Base-by-base conservation (phyloP, 2,888 invertebrate genomes). In the Nemotelus nigrinus region DNA sequence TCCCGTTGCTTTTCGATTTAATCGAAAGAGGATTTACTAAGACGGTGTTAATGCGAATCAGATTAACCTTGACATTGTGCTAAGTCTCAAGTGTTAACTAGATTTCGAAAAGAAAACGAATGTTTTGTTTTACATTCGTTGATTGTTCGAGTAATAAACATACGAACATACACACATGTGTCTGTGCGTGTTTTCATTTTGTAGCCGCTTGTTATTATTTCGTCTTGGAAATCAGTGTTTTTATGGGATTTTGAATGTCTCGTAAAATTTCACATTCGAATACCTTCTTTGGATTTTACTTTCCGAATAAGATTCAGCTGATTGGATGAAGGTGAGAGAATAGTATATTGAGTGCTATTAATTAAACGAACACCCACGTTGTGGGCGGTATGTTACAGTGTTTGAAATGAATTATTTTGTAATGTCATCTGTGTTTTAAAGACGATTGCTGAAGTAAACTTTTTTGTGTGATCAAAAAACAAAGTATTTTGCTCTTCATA, bases 31-130 rank as follows among this genome's bases (percentile, higher is more conserved):
- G 55, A 53, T 72, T 57, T 39, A n/a, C 25, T 45, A 43, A 57
- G 58, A 57, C 45, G 72, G 25, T 72, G 72, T 44, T 57, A 58
- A 57, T 47, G 72, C 45, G 57, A 58, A 60, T 72, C 58, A 58
- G 72, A 72, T 72, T 72, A 72, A 72, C 72, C 72, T 72, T 72
- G 72, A 72, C 72, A 72, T 60, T 72, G 72, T 58, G 45, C 72
- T 47, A 72, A 5, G 57, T 60, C 8, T 58, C n/a, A 48, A 41
- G 6, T 43, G 63, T 63, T 7, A 43, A 39, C 44, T 63, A 63
- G 53, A 68, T 3, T 47, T 68, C n/a, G 39, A n/a, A 68, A 68
- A 25, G 25, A 25, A 68, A 39, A 41, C 53, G 7, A 68, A 68
- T 53, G 43, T 5, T 58, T 60, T 60, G 72, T 58, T 58, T 58